Evolutionary conservation across 2,113 vertebrate species (phyloP).

Genomic region (Cisticola juncidis): DNA sequence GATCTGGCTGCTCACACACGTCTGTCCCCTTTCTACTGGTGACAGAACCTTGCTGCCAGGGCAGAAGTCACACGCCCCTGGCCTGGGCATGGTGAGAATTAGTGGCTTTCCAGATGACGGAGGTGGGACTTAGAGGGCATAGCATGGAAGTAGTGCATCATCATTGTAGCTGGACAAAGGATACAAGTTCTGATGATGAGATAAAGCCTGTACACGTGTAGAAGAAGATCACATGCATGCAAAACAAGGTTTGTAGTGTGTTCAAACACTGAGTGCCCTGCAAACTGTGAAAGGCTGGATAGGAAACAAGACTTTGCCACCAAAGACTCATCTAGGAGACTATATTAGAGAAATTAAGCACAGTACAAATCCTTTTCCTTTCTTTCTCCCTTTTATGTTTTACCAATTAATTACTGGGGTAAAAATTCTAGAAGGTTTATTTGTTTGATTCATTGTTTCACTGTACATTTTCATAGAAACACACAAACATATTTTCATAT

Average conservation of each 20-base stretch:
- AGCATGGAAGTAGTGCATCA: neutral
- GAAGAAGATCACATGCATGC: neutral
- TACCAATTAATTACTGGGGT: neutral
- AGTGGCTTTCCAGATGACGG: accelerated
- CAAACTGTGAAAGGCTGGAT: neutral
- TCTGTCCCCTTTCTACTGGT: neutral
- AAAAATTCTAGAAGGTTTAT: neutral
- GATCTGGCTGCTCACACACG: neutral
- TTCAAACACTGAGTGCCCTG: neutral
- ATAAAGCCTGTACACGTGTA: accelerated
- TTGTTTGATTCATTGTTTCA: neutral
- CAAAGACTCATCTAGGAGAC: neutral
- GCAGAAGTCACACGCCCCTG: neutral
- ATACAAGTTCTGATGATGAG: neutral
- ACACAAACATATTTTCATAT: neutral
- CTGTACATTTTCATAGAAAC: neutral
- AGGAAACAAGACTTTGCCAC: neutral
- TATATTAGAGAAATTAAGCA: neutral
- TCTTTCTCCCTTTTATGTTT: too few relatives aligned
- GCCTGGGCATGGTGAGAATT: neutral
- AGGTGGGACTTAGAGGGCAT: neutral
- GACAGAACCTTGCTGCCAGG: neutral
- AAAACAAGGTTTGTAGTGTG: neutral
- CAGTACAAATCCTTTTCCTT: neutral
- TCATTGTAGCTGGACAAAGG: neutral